Conservation (phyloP, 2,888 invertebrate species). For the Alitta virens region DNA sequence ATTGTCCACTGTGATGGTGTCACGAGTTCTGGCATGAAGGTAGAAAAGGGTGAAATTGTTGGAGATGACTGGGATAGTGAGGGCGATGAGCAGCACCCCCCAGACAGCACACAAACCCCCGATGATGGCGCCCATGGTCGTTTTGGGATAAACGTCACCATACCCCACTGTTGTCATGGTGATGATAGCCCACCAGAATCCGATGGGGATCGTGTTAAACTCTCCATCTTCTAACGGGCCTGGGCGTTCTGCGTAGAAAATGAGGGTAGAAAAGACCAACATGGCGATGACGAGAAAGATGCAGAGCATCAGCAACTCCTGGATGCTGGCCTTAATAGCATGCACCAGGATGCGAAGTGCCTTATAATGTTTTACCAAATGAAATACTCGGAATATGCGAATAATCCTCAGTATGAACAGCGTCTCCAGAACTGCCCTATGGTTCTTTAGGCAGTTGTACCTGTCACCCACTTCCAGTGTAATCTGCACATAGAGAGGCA, state of each 20-base stretch:
- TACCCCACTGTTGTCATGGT: slow-evolving; percentile 56
- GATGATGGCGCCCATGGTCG: slow-evolving; percentile 48
- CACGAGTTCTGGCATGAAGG: slow-evolving; percentile 46
- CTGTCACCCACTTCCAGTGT: slow-evolving; percentile 43
- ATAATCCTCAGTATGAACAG: slow-evolving; percentile 59
- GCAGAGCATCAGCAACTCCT: slow-evolving; percentile 53
- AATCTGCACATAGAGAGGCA: slow-evolving; percentile 53
- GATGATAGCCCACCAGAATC: slow-evolving; percentile 59
- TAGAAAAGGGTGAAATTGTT: slow-evolving; percentile 56
- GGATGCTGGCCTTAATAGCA: slow-evolving; percentile 57
- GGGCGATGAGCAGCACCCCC: slow-evolving; percentile 50
- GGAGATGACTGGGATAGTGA: slow-evolving; percentile 54
- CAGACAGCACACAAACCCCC: slow-evolving; percentile 50
- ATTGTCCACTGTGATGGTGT: slow-evolving; percentile 12
- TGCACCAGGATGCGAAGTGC: slow-evolving; percentile 58
- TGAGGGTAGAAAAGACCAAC: slow-evolving; percentile 55
- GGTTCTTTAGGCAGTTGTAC: slow-evolving; percentile 46
- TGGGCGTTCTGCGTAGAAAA: slow-evolving; percentile 54
- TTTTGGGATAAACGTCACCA: slow-evolving; percentile 49
- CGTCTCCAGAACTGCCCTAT: slow-evolving; percentile 50
- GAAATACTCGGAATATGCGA: slow-evolving; percentile 59
- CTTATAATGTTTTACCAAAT: slow-evolving; percentile 57
- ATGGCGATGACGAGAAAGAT: slow-evolving; percentile 56
- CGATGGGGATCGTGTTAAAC: slow-evolving; percentile 32
- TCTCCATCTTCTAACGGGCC: slow-evolving; percentile 16